These are phyloP conservation scores for Pentalonia nigronervosa DNA, from an alignment of 1,140 invertebrate genomes.

Conservation along the genomic window DNA sequence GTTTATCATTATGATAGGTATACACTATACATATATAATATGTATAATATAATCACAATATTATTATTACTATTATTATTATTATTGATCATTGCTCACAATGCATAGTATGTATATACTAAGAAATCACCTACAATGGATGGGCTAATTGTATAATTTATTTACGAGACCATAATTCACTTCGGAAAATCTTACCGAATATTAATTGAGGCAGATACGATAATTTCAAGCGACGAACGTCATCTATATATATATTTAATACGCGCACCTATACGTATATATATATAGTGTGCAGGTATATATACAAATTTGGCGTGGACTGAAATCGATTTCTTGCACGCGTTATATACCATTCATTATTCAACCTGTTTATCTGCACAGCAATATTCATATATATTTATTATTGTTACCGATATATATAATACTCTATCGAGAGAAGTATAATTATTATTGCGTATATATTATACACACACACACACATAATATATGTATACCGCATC, in stretches of 20 bases:
- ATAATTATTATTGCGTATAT: background rate
- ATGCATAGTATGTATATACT: background rate
- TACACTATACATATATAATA: background rate
- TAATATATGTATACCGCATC: background rate
- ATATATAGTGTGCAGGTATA: background rate
- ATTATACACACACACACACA: background rate
- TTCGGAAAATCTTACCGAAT: background rate
- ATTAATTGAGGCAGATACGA: slow-evolving; percentile 9
- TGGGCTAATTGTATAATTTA: slow-evolving; percentile 31
- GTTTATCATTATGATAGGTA: background rate
- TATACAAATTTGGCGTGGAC: background rate
- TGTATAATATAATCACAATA: background rate
- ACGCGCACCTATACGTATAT: background rate
- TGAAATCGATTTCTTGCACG: slow-evolving; percentile 31
- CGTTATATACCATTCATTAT: slow-evolving; percentile 20
- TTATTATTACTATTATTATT: background rate
- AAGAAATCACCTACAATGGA: background rate
- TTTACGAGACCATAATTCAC: slow-evolving; percentile 21
- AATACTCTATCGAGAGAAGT: background rate
- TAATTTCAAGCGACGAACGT: slow-evolving; percentile 30
- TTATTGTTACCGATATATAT: background rate
- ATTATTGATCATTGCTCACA: background rate
- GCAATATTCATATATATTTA: background rate
- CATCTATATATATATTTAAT: background rate
- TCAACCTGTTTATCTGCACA: background rate